Conservation (phyloP, 2,113 vertebrate genomes). For the Ctenomys sociabilis region DNA sequence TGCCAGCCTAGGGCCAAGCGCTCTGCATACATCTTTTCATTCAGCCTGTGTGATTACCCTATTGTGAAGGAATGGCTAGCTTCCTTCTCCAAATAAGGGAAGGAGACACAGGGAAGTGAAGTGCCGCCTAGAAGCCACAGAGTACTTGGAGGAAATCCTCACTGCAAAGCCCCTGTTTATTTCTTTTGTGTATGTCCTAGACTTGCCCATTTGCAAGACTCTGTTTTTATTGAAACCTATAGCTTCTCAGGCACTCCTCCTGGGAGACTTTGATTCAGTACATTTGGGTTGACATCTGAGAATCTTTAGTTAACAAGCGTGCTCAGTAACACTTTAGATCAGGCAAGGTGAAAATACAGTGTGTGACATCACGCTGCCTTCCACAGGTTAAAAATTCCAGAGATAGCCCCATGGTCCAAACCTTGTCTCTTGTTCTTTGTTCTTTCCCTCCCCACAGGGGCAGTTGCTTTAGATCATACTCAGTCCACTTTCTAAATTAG, state of each 20-base stretch:
- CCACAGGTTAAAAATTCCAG: not conserved
- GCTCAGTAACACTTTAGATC: not conserved
- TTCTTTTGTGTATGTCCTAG: slow-evolving; percentile 16
- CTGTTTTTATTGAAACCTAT: not conserved
- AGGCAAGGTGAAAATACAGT: not conserved
- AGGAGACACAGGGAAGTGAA: not conserved
- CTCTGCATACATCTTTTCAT: not conserved
- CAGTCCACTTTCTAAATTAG: not conserved
- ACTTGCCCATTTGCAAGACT: slow-evolving; percentile 1
- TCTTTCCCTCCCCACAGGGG: not conserved
- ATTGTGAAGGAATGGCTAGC: not conserved
- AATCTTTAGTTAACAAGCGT: not conserved
- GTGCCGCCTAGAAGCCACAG: not conserved
- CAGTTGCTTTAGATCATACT: not conserved
- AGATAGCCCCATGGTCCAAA: not conserved
- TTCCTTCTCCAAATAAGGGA: slow-evolving; percentile 26
- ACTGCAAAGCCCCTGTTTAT: not conserved
- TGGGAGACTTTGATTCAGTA: not conserved
- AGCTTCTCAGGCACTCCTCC: not conserved
- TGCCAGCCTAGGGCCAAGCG: not conserved
- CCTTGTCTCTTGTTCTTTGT: not conserved
- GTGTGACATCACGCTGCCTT: not conserved
- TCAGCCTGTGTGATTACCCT: not conserved
- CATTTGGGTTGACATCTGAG: not conserved
- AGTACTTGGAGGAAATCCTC: not conserved